Percentiles rank a stretch among this genome's conserved stretches.
Evolutionary conservation across 30 jellyfish, hydroid and myxozoan genomes (phyloP).

Genomic region (Chrysaora quinquecirrha): DNA sequence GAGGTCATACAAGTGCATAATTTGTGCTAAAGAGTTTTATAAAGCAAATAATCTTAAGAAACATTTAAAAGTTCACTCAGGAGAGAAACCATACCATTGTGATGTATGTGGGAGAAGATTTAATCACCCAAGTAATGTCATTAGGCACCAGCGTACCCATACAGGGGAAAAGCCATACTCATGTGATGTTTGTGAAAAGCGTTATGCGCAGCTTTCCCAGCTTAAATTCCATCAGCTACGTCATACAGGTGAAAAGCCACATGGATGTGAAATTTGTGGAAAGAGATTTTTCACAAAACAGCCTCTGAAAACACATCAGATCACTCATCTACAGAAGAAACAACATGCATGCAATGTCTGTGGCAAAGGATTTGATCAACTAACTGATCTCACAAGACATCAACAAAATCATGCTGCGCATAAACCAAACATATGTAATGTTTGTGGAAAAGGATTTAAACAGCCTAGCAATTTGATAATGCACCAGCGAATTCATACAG

Average conservation of each 20-base stretch:
- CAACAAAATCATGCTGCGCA: too few relatives aligned
- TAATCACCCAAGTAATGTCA: neutral
- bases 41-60: neutral
- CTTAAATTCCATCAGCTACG: constrained; percentile 31
- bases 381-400: too few relatives aligned
- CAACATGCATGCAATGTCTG: too few relatives aligned
- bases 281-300: too few relatives aligned
- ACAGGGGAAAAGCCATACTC: neutral
- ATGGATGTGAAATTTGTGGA: too few relatives aligned
- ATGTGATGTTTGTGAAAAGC: neutral
- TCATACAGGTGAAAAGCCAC: constrained; percentile 51
- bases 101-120: neutral
- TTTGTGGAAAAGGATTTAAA: constrained; percentile 35
- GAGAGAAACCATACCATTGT: neutral
- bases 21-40: neutral
- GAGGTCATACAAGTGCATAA: neutral
- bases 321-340: too few relatives aligned
- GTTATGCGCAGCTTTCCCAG: neutral
- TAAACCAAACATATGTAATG: constrained; percentile 17
- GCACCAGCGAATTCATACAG: constrained; percentile 33
- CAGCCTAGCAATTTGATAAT: constrained; percentile 14
- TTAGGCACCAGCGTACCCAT: neutral
- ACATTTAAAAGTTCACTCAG: neutral
- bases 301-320: too few relatives aligned
- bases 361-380: too few relatives aligned